Percentiles rank a stretch among this genome's conserved stretches.
These are phyloP conservation scores for Sesamia inferens DNA, from an alignment of 2,888 invertebrate species.

Conservation along the genomic window DNA sequence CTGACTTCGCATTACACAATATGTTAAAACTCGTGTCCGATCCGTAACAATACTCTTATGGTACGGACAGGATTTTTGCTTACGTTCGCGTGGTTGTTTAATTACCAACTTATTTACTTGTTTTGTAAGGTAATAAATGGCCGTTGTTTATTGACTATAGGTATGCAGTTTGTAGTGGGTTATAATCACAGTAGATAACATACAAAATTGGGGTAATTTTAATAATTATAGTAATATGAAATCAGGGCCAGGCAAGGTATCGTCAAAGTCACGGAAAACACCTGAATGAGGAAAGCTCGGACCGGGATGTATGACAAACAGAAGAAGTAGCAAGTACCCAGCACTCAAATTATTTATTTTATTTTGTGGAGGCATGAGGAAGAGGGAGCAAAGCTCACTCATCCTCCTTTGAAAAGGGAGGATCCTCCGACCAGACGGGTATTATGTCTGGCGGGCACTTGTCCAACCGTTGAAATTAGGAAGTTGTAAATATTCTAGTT, in stretches of 20 bases:
- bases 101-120: neutral
- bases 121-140: neutral
- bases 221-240: neutral
- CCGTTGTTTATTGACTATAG: neutral
- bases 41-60: neutral
- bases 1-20: neutral
- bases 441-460: no score
- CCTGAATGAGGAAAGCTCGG: neutral
- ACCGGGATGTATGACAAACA: neutral
- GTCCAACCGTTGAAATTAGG: no score
- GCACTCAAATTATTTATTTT: no score
- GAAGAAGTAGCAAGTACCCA: neutral
- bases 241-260: neutral
- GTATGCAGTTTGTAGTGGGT: neutral
- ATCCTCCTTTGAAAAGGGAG: no score
- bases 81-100: neutral
- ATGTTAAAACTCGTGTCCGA: neutral
- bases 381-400: no score
- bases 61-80: neutral
- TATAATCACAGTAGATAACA: neutral
- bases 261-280: neutral
- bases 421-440: no score
- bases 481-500: no score
- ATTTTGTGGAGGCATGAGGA: no score
- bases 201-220: neutral